Conservation (phyloP, 2,888 invertebrate species). For the Helicoverpa assulta region DNA sequence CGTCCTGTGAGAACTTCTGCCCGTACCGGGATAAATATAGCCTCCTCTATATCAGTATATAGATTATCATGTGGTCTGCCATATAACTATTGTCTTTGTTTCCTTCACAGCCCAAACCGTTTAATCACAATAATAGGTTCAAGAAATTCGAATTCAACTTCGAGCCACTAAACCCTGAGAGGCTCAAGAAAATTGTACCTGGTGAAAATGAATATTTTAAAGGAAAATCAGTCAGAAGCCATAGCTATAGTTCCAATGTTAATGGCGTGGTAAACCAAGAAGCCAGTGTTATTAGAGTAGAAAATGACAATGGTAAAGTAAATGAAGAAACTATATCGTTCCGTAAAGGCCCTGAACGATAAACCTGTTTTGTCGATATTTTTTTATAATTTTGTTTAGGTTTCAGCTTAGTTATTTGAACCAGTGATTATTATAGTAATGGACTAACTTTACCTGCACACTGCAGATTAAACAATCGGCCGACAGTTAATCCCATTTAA, state of each 20-base stretch:
- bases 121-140: neutral
- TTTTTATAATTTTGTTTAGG: neutral
- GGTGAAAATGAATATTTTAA: conserved; percentile 8
- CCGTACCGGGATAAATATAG: too few species aligned
- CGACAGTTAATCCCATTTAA: too few species aligned
- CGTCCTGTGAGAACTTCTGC: too few species aligned
- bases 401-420: neutral
- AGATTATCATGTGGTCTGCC: too few species aligned
- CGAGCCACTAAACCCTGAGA: conserved; percentile 13
- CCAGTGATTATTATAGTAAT: conserved; percentile 17
- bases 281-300: conserved; percentile 7
- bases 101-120: conserved; percentile 22
- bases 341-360: neutral
- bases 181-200: conserved; percentile 37
- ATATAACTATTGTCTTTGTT: too few species aligned
- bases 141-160: neutral
- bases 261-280: conserved; percentile 41
- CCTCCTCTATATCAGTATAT: too few species aligned
- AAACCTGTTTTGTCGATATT: neutral
- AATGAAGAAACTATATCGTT: conserved; percentile 8
- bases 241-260: conserved; percentile 9
- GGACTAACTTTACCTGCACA: neutral
- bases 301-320: conserved; percentile 47
- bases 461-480: too few species aligned
- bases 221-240: neutral